Percentiles rank a stretch among this genome's conserved stretches.
These are phyloP conservation scores for Mesocricetus auratus DNA, from an alignment of 2,113 vertebrate species.

Conservation along the genomic window DNA sequence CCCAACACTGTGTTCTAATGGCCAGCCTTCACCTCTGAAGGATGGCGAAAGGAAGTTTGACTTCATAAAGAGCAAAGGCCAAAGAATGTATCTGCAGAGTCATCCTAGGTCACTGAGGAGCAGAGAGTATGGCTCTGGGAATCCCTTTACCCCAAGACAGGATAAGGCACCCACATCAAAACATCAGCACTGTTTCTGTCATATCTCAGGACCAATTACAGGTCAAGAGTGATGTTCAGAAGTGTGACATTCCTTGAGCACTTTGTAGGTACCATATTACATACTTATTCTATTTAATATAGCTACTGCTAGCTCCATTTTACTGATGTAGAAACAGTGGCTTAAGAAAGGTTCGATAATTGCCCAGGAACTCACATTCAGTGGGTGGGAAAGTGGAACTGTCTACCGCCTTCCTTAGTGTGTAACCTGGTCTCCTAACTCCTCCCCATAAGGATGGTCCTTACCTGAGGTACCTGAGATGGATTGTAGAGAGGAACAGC, in stretches of 20 bases:
- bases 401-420: background rate
- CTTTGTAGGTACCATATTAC: background rate
- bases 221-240: background rate
- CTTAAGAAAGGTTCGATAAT: background rate
- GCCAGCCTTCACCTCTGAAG: background rate
- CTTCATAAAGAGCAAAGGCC: background rate
- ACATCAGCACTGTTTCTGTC: background rate
- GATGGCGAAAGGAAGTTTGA: background rate
- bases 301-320: background rate
- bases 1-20: background rate
- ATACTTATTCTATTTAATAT: background rate
- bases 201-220: background rate
- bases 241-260: background rate
- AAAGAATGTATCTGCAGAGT: background rate
- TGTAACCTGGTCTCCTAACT: background rate
- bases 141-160: background rate
- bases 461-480: slow-evolving; percentile 84
- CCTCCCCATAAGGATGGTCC: background rate
- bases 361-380: background rate
- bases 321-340: slow-evolving; percentile 2
- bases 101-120: background rate
- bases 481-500: slow-evolving; percentile 87
- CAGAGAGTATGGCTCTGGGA: background rate
- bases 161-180: background rate
- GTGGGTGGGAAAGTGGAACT: background rate